Percentiles rank a stretch among this genome's conserved stretches.
Conservation (phyloP, 2,113 vertebrate species). For the Daboia siamensis region DNA sequence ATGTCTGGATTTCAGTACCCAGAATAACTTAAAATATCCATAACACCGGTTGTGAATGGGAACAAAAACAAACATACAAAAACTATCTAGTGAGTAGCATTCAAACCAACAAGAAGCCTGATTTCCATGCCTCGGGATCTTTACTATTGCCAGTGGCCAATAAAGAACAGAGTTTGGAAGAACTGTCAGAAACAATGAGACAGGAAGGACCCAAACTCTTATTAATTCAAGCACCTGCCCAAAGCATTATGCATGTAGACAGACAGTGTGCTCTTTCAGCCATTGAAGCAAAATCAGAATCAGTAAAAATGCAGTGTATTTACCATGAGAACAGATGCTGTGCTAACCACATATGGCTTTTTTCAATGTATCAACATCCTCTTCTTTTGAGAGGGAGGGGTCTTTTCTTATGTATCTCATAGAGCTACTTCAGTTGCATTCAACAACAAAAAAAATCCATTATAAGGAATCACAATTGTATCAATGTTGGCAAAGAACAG, state of each 20-base stretch:
- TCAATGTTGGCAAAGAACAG: neutral
- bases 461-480: neutral
- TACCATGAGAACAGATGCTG: neutral
- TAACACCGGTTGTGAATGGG: neutral
- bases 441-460: neutral
- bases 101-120: neutral
- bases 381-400: neutral
- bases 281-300: slow-evolving; percentile 4
- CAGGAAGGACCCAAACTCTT: neutral
- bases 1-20: neutral
- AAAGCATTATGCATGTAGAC: neutral
- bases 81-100: neutral
- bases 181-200: neutral
- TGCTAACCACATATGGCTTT: neutral
- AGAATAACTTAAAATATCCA: neutral
- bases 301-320: neutral
- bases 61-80: neutral
- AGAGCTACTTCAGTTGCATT: neutral
- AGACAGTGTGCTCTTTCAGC: neutral
- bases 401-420: neutral
- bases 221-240: neutral
- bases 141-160: neutral
- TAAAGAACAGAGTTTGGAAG: neutral
- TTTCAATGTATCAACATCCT: neutral
- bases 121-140: neutral